Base-by-base conservation (phyloP, 2,888 invertebrate species). In the Corbicula japonica region DNA sequence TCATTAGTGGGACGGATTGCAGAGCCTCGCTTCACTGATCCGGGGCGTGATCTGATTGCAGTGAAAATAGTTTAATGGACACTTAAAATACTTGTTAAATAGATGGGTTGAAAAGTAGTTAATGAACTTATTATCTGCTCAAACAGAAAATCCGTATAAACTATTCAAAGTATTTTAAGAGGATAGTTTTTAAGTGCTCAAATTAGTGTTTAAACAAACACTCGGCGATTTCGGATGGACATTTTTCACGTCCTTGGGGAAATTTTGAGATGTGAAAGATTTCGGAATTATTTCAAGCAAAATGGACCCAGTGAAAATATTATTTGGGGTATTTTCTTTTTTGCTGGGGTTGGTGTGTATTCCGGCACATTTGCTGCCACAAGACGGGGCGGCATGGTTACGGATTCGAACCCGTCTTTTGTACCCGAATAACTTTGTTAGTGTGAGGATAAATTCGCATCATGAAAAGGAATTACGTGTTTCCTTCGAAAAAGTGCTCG, bases 391-490 rank as follows among this genome's bases (percentile, higher is more conserved):
- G 10, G 21, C 21, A 15, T 74, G 73, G 73, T 12, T 72, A n/a
- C 60, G 75, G 41, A 77, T 83, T 71, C 66, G 75, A 58, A 77
- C 77, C 58, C 52, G 80, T n/a, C 56, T 71, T 35, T 50, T 80
- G 12, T 74, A 76, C 34, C 80, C 77, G 32, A 77, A 54, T 48
- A 86, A 86, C 58, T 87, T 87, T 65, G 80, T 80, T 8, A 76
- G 77, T 52, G 81, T 87, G 21, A 61, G 65, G 15, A 76, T 80
- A 21, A 85, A 85, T 58, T 52, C 77, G 8, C 54, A 74, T 34
- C 46, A 61, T 38, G 80, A 86, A 65, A 79, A 86, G 30, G 88
- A 89, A 66, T 38, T 89, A 41, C 72, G 89, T 30, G 76, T 89
- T 15, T 83, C 84, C 0, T 88, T 75, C 69, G 76, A 84, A n/a